phyloP scores from a whole-genome alignment of 2,888 invertebrate genomes.

The Hirtodrosophila histrioides region DNA sequence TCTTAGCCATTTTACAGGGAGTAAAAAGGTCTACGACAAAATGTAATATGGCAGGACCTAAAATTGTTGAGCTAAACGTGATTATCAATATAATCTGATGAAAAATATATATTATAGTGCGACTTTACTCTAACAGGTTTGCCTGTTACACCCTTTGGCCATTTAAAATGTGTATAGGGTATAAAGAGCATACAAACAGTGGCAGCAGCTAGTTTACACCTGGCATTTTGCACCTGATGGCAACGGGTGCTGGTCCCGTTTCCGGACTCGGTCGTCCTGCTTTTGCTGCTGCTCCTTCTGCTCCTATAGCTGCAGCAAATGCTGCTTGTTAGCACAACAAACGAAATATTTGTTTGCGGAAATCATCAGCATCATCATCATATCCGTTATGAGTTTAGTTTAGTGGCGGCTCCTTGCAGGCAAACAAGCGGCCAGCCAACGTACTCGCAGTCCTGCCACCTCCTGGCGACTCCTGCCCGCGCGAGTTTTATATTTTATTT shows the following conservation, averaged over 20 bases:
- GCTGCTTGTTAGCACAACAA: constrained; percentile 58
- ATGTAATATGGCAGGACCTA: no score
- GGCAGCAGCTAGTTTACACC: constrained; percentile 44
- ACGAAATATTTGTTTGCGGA: constrained; percentile 77
- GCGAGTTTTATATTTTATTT: no score
- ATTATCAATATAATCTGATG: no score
- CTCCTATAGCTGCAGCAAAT: not conserved
- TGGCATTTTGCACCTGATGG: constrained; percentile 31
- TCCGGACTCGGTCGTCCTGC: constrained; percentile 9
- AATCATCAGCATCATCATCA: constrained; percentile 76
- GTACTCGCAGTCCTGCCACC: no score
- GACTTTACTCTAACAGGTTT: no score
- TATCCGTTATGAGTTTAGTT: constrained; percentile 65
- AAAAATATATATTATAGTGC: no score
- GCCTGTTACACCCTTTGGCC: no score
- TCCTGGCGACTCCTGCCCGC: no score
- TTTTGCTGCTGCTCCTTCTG: constrained; percentile 1
- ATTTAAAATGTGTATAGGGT: no score
- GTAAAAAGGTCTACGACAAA: no score
- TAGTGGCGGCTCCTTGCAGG: constrained; percentile 4
- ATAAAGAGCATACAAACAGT: constrained; percentile 15
- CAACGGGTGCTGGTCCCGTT: constrained; percentile 21
- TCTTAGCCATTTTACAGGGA: no score
- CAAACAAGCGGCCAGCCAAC: constrained; percentile 12
- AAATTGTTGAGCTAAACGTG: no score